Evolutionary conservation across 2,113 vertebrate genomes (phyloP).

Genomic region (Trogon melanurus): DNA sequence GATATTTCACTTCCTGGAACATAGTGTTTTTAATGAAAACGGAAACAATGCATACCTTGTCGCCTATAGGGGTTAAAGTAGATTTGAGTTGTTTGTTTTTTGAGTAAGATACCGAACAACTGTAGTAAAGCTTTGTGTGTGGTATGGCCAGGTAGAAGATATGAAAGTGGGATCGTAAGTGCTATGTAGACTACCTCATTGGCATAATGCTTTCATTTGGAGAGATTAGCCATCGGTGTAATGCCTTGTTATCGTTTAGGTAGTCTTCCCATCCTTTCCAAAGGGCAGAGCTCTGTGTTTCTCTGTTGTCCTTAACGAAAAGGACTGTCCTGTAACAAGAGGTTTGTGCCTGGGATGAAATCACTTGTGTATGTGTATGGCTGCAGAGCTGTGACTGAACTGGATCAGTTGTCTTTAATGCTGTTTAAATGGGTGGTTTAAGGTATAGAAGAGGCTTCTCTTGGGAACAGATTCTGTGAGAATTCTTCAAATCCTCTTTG

Average conservation of each 20-base stretch:
- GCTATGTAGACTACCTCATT: neutral
- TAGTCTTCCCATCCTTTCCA: neutral
- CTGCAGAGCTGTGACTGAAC: neutral
- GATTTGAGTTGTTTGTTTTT: neutral
- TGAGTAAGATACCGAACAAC: neutral
- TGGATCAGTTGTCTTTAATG: neutral
- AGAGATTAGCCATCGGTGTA: neutral
- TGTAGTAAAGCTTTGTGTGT: neutral
- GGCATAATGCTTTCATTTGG: neutral
- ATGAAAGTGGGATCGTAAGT: neutral
- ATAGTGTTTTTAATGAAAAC: neutral
- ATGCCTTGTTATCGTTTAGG: neutral
- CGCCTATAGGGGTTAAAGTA: neutral
- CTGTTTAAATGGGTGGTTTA: neutral
- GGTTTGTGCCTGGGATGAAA: neutral
- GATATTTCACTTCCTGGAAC: neutral
- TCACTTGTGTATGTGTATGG: neutral
- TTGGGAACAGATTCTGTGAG: conserved; percentile 23
- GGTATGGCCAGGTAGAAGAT: neutral
- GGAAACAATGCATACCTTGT: neutral
- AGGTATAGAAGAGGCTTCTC: neutral
- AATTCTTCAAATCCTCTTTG: conserved; percentile 45
- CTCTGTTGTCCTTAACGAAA: accelerated
- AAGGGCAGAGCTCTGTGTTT: neutral
- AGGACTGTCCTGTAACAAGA: neutral